Evolutionary conservation across 2,888 invertebrate species (phyloP).

Genomic region (Thereva unica): DNA sequence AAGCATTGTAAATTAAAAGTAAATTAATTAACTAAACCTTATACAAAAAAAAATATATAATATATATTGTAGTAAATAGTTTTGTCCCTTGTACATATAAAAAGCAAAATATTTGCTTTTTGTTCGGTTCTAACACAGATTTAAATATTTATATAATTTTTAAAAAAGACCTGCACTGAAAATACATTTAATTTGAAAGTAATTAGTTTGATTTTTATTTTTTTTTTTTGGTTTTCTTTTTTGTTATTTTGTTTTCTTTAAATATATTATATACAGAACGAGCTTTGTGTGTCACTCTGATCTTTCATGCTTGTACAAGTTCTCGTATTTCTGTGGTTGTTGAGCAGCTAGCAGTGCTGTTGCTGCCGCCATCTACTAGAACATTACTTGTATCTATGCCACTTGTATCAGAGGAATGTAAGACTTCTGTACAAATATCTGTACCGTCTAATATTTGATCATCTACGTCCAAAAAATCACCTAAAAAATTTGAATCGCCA

Average conservation of each 20-base stretch:
- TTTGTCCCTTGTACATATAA: conserved; percentile 40
- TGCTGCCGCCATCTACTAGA: conserved; percentile 50
- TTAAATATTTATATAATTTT: conserved; percentile 26
- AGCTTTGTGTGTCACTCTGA: not conserved
- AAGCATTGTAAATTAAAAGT: conserved; percentile 24
- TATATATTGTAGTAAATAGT: conserved; percentile 38
- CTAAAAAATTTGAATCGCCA: conserved; percentile 53
- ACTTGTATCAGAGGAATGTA: conserved; percentile 53
- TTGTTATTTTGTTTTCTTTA: conserved; percentile 33
- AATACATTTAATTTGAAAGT: too few species aligned
- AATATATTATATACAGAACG: not conserved
- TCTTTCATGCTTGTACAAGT: conserved; percentile 54
- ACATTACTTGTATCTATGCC: conserved; percentile 53
- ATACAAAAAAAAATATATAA: conserved; percentile 35
- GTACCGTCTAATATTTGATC: conserved; percentile 55
- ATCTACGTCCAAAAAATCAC: conserved; percentile 54
- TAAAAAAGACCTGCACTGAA: too few species aligned
- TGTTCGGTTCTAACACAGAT: conserved; percentile 32
- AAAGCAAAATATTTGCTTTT: conserved; percentile 23
- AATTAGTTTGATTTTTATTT: too few species aligned
- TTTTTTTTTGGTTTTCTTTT: conserved; percentile 15
- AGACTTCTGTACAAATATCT: conserved; percentile 49
- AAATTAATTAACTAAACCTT: conserved; percentile 16
- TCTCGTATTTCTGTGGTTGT: conserved; percentile 53
- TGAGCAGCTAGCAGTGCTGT: conserved; percentile 44